Percentiles rank a stretch among this genome's conserved stretches.
phyloP scores from a whole-genome alignment of 2,888 invertebrate species.

The Melinaea menophilus region DNA sequence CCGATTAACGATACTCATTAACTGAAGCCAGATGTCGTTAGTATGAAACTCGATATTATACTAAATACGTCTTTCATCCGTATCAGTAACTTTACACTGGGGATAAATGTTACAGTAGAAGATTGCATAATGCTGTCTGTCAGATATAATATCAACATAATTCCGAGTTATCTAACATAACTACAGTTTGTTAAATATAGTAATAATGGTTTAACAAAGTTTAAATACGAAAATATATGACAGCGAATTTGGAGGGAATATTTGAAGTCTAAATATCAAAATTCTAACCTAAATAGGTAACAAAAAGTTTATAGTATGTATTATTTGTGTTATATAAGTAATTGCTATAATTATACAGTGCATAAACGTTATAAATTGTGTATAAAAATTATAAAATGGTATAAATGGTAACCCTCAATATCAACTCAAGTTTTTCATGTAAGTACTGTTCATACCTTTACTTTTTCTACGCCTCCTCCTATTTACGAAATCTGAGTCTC shows the following conservation, averaged over 20 bases:
- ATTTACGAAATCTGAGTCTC: conserved; percentile 21
- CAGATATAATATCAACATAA: background rate
- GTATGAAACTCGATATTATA: conserved; percentile 12
- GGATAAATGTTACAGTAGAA: background rate
- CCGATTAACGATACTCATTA: conserved; percentile 5
- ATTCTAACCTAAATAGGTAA: background rate
- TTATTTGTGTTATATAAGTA: too few relatives aligned
- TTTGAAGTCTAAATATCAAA: background rate
- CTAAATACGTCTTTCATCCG: background rate
- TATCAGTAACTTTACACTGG: background rate
- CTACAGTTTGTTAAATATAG: background rate
- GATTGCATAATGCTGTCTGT: background rate
- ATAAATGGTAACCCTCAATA: too few relatives aligned
- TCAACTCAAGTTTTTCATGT: background rate
- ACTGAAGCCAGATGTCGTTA: conserved; percentile 24
- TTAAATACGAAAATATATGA: background rate
- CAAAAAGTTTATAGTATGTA: background rate
- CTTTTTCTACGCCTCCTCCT: conserved; percentile 41
- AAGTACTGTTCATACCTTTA: conserved; percentile 27
- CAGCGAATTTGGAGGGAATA: background rate
- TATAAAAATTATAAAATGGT: too few relatives aligned
- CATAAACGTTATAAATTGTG: too few relatives aligned
- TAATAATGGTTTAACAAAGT: background rate
- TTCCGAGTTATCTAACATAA: too few relatives aligned
- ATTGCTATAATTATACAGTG: too few relatives aligned